These are phyloP conservation scores for Ips typographus DNA, from an alignment of 1,140 invertebrate species.

Conservation along the genomic window DNA sequence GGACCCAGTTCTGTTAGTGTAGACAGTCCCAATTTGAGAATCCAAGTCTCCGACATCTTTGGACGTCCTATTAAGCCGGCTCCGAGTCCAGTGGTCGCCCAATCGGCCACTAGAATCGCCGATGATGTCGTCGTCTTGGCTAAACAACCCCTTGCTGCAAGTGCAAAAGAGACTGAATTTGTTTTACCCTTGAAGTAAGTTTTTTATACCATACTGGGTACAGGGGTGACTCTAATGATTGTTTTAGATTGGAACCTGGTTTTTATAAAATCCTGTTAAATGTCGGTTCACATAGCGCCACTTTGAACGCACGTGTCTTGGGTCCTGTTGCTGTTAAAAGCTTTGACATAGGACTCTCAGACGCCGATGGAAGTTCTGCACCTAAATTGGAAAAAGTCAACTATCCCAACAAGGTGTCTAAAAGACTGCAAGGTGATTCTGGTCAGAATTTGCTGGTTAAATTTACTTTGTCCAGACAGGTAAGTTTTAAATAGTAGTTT, in stretches of 20 bases:
- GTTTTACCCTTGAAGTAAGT: constrained; percentile 71
- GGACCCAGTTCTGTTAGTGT: constrained; percentile 70
- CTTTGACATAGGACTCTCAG: constrained; percentile 85
- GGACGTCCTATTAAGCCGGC: constrained; percentile 68
- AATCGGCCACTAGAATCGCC: constrained; percentile 70
- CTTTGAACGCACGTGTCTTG: constrained; percentile 71
- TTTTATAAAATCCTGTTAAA: constrained; percentile 80
- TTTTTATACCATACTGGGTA: background rate
- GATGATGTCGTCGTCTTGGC: constrained; percentile 77
- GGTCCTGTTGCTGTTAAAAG: constrained; percentile 73
- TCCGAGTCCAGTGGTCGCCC: constrained; percentile 69
- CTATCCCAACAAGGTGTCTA: constrained; percentile 70
- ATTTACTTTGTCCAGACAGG: constrained; percentile 76
- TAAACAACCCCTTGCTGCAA: constrained; percentile 56
- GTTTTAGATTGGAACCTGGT: constrained; percentile 67
- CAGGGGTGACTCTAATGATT: background rate
- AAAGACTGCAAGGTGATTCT: constrained; percentile 76
- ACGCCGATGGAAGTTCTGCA: constrained; percentile 83
- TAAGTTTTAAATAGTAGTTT: constrained; percentile 9
- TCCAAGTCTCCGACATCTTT: constrained; percentile 83
- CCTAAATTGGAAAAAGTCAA: constrained; percentile 74
- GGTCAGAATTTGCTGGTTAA: constrained; percentile 87
- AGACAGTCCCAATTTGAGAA: constrained; percentile 69
- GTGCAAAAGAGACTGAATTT: constrained; percentile 67
- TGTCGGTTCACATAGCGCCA: constrained; percentile 67